Conservation (phyloP, 37 sponge, comb jelly and placozoan species). For the Aphrocallistes beatrix region DNA sequence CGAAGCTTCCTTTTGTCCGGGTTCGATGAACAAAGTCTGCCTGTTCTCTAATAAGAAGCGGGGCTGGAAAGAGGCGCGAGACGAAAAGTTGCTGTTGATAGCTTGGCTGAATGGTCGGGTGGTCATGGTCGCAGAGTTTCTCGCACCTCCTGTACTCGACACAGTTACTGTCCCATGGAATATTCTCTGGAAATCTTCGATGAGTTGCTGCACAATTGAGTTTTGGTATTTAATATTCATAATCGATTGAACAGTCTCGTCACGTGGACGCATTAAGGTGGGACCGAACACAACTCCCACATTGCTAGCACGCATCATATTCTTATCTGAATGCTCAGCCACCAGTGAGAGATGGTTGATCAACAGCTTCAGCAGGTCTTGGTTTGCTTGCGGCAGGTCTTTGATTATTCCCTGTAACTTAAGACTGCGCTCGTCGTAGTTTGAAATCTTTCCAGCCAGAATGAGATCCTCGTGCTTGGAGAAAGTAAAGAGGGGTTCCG, state of each 20-base stretch:
- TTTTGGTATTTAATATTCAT: conserved; percentile 90
- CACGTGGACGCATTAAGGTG: conserved; percentile 78
- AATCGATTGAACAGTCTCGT: conserved; percentile 83
- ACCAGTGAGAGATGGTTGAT: conserved; percentile 29
- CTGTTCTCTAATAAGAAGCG: not conserved
- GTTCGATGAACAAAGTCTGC: not conserved
- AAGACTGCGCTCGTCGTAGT: conserved; percentile 1
- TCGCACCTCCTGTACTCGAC: not conserved
- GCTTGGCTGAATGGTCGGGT: not conserved
- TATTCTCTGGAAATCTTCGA: conserved; percentile 33
- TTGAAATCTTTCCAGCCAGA: not conserved
- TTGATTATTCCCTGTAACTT: not conserved
- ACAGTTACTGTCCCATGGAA: not conserved
- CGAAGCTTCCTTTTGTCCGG: not conserved
- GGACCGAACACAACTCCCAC: conserved; percentile 94
- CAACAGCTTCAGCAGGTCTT: not conserved
- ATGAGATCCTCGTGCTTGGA: conserved; percentile 21
- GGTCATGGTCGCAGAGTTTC: not conserved
- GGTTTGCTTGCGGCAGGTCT: not conserved
- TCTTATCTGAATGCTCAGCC: conserved; percentile 47
- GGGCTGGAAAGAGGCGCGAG: not conserved
- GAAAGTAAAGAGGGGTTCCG: conserved; percentile 29
- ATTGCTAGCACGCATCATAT: conserved; percentile 91
- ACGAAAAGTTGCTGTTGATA: not conserved
- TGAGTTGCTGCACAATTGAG: conserved; percentile 68